Evolutionary conservation across 2,113 vertebrate species (phyloP).

Genomic region (Collichthys lucidus): DNA sequence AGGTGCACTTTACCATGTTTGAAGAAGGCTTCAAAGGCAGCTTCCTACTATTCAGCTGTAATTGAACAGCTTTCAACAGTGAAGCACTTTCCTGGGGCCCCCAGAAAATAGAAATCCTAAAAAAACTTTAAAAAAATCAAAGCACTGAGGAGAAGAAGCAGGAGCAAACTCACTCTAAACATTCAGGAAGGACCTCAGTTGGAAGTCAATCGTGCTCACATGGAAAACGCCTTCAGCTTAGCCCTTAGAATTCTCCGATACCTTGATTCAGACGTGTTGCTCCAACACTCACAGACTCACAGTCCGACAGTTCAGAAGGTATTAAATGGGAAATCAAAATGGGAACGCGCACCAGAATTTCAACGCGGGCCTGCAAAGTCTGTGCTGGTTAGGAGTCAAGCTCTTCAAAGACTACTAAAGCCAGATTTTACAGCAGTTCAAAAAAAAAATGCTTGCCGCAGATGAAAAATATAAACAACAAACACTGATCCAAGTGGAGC

Average conservation of each 20-base stretch:
- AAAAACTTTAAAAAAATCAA: conserved; percentile 41
- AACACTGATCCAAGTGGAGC: neutral
- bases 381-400: neutral
- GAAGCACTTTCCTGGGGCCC: conserved; percentile 34
- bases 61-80: conserved; percentile 64
- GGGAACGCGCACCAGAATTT: neutral
- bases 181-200: conserved; percentile 10
- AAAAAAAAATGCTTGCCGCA: neutral
- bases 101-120: conserved; percentile 29
- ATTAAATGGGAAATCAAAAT: neutral
- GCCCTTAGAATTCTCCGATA: neutral
- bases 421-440: neutral
- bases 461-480: neutral
- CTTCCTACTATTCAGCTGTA: conserved; percentile 43
- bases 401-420: neutral
- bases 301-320: neutral
- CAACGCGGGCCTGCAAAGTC: neutral
- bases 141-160: conserved; percentile 35
- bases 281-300: neutral
- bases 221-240: neutral
- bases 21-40: conserved; percentile 53
- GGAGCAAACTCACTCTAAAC: conserved; percentile 6
- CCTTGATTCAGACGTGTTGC: neutral
- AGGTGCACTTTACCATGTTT: conserved; percentile 55
- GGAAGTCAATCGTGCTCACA: neutral